Conservation (phyloP, 2,113 vertebrate species). For the Malaclemys terrapin region DNA sequence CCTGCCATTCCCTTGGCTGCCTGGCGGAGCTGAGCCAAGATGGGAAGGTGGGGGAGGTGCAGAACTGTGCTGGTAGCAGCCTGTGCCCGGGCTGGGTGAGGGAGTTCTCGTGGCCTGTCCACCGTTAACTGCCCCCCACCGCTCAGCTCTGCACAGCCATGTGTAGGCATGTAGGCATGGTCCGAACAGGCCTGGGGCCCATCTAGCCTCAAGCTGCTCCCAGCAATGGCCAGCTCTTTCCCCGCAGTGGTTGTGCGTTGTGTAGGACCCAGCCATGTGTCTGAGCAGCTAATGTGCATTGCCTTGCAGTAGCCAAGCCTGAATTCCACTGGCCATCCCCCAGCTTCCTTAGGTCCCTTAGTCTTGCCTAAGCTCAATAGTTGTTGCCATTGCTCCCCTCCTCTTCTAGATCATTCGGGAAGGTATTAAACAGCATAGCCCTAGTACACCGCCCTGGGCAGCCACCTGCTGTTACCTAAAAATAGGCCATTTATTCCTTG, state of each 20-base stretch:
- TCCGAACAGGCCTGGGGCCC: not conserved
- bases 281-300: not conserved
- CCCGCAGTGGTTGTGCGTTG: not conserved
- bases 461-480: not conserved
- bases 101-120: not conserved
- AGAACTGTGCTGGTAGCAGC: too few species aligned
- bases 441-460: not conserved
- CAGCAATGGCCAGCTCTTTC: not conserved
- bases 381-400: not conserved
- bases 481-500: not conserved
- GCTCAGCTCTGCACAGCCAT: not conserved
- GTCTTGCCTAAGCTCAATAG: not conserved
- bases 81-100: not conserved
- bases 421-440: not conserved
- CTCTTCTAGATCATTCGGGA: not conserved
- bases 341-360: not conserved
- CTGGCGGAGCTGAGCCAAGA: not conserved
- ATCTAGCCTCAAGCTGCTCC: too few species aligned
- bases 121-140: not conserved
- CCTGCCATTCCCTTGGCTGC: not conserved
- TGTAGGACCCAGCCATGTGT: not conserved
- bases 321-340: not conserved
- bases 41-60: too few species aligned
- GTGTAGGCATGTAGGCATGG: not conserved
- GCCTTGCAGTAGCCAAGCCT: not conserved